These are phyloP conservation scores for Volucella bombylans DNA, from an alignment of 2,888 invertebrate genomes.

Conservation along the genomic window DNA sequence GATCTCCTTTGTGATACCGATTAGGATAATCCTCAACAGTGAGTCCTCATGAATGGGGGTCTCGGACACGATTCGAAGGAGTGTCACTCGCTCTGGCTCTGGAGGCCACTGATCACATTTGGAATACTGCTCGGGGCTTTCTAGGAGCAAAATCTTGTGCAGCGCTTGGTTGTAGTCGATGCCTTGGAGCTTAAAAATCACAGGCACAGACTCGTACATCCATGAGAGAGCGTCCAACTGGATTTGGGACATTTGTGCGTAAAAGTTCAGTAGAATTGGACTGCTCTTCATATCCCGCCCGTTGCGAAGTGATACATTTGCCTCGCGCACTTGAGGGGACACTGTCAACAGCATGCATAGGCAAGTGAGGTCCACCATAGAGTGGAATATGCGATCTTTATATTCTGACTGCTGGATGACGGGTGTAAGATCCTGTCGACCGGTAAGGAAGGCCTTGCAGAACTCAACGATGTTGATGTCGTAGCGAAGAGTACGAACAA, in stretches of 20 bases:
- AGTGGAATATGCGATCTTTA: conserved; percentile 92
- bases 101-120: conserved; percentile 95
- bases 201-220: conserved; percentile 91
- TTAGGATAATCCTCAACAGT: conserved; percentile 90
- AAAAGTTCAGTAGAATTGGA: conserved; percentile 79
- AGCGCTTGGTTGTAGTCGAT: conserved; percentile 90
- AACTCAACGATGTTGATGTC: conserved; percentile 91
- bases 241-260: conserved; percentile 85
- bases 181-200: conserved; percentile 88
- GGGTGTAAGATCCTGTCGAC: conserved; percentile 84
- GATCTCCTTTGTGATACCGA: conserved; percentile 89
- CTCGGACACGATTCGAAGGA: conserved; percentile 92
- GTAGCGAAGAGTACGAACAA: conserved; percentile 91
- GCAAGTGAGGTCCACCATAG: conserved; percentile 92
- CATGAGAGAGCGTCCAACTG: conserved; percentile 94
- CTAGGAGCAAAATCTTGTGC: conserved; percentile 91
- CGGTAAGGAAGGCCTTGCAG: conserved; percentile 89
- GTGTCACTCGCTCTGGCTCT: conserved; percentile 91
- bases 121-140: conserved; percentile 90
- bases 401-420: conserved; percentile 86
- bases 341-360: conserved; percentile 91
- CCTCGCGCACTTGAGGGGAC: conserved; percentile 89
- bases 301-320: conserved; percentile 83
- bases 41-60: conserved; percentile 94
- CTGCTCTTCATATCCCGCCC: conserved; percentile 83